Evolutionary conservation across 2,888 invertebrate species (phyloP), one percentile per base, ranked within the genome.

Genomic region (Argyresthia albistria): DNA sequence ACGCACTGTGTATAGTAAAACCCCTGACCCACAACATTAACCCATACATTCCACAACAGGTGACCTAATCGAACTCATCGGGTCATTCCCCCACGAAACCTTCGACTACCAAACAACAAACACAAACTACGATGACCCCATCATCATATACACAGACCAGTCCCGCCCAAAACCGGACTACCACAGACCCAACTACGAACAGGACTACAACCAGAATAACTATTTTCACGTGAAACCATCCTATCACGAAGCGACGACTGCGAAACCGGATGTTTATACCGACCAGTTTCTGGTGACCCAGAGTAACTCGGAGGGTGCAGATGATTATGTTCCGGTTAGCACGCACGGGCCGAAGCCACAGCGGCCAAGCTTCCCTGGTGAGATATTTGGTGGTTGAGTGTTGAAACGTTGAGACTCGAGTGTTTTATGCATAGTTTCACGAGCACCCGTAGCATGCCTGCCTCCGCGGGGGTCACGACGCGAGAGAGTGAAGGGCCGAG

Each of bases 1-100:
- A n/a, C n/a, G n/a, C n/a, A n/a, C n/a, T n/a, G n/a, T n/a, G n/a
- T n/a, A n/a, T n/a, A n/a, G n/a, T n/a, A n/a, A n/a, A n/a, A n/a
- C n/a, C n/a, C 46, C 11, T 10, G 16, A 16, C 46, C 25, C 25
- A 35, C 25, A 35, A 25, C 25, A 46, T 11, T 25, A 46, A 65
- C 59, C 59, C 56, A 54, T 61, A 25, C 56, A 55, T 63, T 66
- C 54, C 60, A 25, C 25, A 68, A 62, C 66, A 88, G 88, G 88
- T 83, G 88, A 88, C 58, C 71, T 88, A 49, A 86, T 88, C 52
- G 81, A 88, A 73, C 71, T 88, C 57, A 87, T 88, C 67, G 88
- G 88, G 7, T 64, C 86, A 65, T 86, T 88, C 56, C 88, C 88
- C 53, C 81, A 86, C 64, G 86, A 87, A 65, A 80, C 70, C 64